phyloP scores from a whole-genome alignment of 2,888 invertebrate genomes.

The Diaperis boleti region DNA sequence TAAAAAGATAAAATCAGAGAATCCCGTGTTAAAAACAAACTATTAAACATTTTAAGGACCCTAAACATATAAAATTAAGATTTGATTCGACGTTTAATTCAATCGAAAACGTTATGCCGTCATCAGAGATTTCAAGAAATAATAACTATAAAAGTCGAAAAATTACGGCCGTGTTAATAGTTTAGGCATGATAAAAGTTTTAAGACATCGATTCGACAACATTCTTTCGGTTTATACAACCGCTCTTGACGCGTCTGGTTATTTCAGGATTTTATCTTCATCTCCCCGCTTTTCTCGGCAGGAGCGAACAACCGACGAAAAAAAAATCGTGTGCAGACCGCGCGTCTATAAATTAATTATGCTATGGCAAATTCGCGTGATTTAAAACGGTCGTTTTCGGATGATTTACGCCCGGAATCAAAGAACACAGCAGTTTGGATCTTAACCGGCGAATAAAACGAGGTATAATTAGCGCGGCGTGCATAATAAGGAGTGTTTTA shows the following conservation, averaged over 20 bases:
- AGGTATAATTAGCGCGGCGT: too few relatives aligned
- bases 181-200: constrained; percentile 41
- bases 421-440: neutral
- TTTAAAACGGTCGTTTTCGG: constrained; percentile 3
- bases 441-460: constrained; percentile 15
- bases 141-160: constrained; percentile 36
- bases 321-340: too few relatives aligned
- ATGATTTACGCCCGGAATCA: constrained; percentile 14
- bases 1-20: constrained; percentile 28
- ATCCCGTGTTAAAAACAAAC: constrained; percentile 36
- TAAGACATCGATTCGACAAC: constrained; percentile 40
- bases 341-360: constrained; percentile 27
- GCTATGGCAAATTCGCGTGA: constrained; percentile 16
- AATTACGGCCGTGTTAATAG: constrained; percentile 42
- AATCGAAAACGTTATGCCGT: constrained; percentile 34
- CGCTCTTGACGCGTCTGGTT: constrained; percentile 32
- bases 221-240: constrained; percentile 40
- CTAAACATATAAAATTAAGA: constrained; percentile 34
- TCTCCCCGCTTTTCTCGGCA: too few relatives aligned
- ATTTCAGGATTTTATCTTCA: constrained; percentile 34
- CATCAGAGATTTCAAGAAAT: constrained; percentile 37
- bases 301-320: neutral
- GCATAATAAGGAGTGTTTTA: too few relatives aligned
- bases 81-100: constrained; percentile 36
- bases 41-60: constrained; percentile 28